phyloP scores from a whole-genome alignment of 2,888 invertebrate species.

The Tetheella fluctuosa region DNA sequence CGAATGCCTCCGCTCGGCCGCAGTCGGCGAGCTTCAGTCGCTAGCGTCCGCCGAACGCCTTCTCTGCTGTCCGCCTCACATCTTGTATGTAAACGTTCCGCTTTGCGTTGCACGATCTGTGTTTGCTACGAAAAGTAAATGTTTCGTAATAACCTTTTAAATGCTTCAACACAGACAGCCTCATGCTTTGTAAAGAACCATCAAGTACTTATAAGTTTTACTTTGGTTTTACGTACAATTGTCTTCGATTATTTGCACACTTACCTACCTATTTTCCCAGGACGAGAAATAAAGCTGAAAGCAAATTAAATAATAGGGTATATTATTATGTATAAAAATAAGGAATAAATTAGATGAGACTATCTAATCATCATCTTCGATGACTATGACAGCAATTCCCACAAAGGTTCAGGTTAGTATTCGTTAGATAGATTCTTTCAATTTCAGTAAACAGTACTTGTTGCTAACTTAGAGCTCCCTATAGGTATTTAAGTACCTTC shows the following conservation, averaged over 20 bases:
- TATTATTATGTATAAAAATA: no score
- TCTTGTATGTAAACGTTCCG: constrained; percentile 33
- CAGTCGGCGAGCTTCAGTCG: background rate
- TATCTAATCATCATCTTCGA: no score
- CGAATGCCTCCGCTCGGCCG: constrained; percentile 24
- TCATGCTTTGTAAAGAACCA: constrained; percentile 29
- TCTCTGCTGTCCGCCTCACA: constrained; percentile 22
- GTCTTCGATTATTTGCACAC: background rate
- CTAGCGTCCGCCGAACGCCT: constrained; percentile 20
- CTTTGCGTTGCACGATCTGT: constrained; percentile 45
- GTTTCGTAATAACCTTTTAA: constrained; percentile 66
- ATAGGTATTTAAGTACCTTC: background rate
- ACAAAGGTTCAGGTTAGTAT: no score
- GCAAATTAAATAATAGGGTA: background rate
- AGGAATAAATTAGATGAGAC: no score
- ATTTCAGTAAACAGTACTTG: no score
- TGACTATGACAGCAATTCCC: no score
- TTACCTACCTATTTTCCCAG: background rate
- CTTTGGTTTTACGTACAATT: no score
- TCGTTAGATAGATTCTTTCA: no score
- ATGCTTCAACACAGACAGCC: constrained; percentile 29
- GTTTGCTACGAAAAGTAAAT: constrained; percentile 56
- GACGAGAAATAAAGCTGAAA: background rate
- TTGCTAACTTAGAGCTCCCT: no score
- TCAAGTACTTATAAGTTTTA: constrained; percentile 28